phyloP scores from a whole-genome alignment of 1,140 invertebrate genomes.

The Macrobrachium nipponense region DNA sequence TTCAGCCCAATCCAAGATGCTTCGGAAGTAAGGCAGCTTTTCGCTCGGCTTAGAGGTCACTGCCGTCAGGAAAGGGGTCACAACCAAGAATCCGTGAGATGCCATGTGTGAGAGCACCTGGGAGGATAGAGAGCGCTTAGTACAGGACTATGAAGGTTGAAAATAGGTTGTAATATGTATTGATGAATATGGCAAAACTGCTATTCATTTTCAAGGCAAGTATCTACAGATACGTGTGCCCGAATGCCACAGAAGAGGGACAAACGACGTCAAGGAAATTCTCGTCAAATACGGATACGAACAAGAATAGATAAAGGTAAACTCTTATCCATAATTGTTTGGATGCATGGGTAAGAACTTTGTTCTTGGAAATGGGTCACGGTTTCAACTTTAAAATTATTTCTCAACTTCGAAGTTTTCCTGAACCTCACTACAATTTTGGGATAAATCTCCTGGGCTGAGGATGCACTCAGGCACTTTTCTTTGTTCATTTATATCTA shows the following conservation, averaged over 20 bases:
- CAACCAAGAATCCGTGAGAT: constrained; percentile 61
- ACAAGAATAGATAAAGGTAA: too few species aligned
- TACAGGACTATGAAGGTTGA: neutral
- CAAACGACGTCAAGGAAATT: too few species aligned
- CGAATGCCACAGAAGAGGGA: too few species aligned
- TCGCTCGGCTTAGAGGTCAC: constrained; percentile 36
- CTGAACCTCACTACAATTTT: neutral
- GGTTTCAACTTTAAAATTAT: too few species aligned
- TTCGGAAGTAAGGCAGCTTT: constrained; percentile 46
- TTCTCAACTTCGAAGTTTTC: too few species aligned
- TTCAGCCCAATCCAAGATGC: constrained; percentile 55
- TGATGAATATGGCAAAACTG: neutral
- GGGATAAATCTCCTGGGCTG: neutral
- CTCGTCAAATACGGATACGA: too few species aligned
- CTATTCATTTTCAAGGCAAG: too few species aligned
- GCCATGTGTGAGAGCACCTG: constrained; percentile 53
- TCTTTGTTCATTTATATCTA: too few species aligned
- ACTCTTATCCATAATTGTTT: too few species aligned
- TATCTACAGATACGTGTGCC: too few species aligned
- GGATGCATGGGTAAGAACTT: too few species aligned
- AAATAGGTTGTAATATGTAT: neutral
- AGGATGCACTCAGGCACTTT: neutral
- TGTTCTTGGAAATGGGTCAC: too few species aligned
- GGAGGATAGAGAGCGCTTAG: neutral
- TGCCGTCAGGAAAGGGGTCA: constrained; percentile 43